Evolutionary conservation across 2,797 vertebrate genomes (phyloP).

Genomic region (Natrix natrix): DNA sequence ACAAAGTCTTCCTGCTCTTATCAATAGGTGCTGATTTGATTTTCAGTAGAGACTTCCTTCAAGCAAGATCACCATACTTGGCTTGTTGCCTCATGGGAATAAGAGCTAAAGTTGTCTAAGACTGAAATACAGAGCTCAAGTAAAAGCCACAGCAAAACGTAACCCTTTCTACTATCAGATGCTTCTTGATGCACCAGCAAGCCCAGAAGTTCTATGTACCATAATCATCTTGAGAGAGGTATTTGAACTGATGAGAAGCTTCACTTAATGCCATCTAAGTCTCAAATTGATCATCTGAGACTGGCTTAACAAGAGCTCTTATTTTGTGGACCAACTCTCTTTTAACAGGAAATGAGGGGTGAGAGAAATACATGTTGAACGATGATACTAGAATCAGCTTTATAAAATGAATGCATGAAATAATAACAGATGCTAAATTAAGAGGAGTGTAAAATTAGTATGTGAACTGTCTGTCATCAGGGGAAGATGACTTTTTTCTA

Average conservation of each 20-base stretch:
- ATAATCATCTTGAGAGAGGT: constrained; percentile 29
- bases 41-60: constrained; percentile 48
- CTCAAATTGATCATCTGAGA: constrained; percentile 61
- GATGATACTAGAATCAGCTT: constrained; percentile 44
- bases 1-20: constrained; percentile 58
- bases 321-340: constrained; percentile 40
- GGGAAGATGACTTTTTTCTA: constrained; percentile 40
- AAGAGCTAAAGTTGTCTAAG: constrained; percentile 12
- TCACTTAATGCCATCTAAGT: constrained; percentile 46
- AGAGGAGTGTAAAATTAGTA: constrained; percentile 4
- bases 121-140: constrained; percentile 32
- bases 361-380: constrained; percentile 57
- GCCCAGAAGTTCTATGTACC: constrained; percentile 40
- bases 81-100: constrained; percentile 28
- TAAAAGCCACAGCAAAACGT: constrained; percentile 31
- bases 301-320: constrained; percentile 42
- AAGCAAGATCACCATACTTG: constrained; percentile 42
- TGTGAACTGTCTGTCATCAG: constrained; percentile 43
- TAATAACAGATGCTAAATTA: background rate
- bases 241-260: constrained; percentile 38
- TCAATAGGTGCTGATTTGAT: constrained; percentile 65
- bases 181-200: constrained; percentile 33
- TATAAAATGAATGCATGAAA: constrained; percentile 40
- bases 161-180: background rate
- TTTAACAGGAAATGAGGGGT: constrained; percentile 22